phyloP scores from a whole-genome alignment of 2,797 vertebrate species.

The Acrossocheilus fasciatus region DNA sequence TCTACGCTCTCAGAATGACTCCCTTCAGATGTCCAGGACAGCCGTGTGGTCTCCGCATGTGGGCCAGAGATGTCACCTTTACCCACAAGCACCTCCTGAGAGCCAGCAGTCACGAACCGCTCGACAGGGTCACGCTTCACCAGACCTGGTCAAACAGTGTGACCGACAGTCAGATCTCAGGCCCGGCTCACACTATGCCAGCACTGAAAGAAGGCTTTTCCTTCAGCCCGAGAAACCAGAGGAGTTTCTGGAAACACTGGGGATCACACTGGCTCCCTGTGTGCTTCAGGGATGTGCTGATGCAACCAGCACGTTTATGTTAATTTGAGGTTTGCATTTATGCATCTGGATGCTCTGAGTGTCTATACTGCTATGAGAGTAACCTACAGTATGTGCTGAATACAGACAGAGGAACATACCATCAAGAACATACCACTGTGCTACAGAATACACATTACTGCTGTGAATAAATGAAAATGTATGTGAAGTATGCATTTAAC shows the following conservation, averaged over 20 bases:
- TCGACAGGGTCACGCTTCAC: not conserved
- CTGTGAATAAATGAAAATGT: not conserved
- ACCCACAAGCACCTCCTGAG: conserved; percentile 59
- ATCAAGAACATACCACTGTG: not conserved
- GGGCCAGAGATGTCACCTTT: conserved; percentile 77
- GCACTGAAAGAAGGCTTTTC: conserved; percentile 32
- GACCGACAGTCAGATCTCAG: conserved; percentile 22
- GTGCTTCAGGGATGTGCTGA: not conserved
- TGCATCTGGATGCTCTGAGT: conserved; percentile 15
- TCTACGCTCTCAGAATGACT: conserved; percentile 64
- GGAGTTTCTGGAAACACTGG: conserved; percentile 39
- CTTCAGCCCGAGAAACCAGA: not conserved
- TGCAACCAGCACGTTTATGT: not conserved
- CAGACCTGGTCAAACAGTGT: conserved; percentile 46
- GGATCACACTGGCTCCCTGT: conserved; percentile 38
- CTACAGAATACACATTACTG: not conserved
- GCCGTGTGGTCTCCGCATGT: conserved; percentile 66
- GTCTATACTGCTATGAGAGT: not conserved
- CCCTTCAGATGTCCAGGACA: conserved; percentile 48
- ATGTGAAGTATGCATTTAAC: not conserved
- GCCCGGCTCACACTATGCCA: conserved; percentile 10
- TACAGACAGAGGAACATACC: conserved; percentile 3
- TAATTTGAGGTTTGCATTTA: conserved; percentile 35
- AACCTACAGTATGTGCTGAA: not conserved
- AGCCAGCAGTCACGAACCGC: conserved; percentile 30